Evolutionary conservation across 1,140 invertebrate genomes (phyloP).

Genomic region (Caenorhabditis latens): DNA sequence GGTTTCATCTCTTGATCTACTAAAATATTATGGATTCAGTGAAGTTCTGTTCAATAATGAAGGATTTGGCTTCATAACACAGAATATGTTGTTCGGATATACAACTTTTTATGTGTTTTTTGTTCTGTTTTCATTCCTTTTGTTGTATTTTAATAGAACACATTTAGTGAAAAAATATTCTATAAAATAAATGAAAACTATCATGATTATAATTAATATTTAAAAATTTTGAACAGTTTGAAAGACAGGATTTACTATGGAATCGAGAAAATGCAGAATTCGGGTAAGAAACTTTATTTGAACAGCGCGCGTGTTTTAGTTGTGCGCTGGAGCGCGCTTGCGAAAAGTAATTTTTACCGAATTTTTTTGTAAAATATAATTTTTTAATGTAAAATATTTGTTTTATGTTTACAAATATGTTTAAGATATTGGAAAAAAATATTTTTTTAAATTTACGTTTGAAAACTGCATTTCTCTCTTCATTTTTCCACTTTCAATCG

Average conservation of each 20-base stretch:
- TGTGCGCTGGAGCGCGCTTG: neutral
- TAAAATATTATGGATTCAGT: neutral
- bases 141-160: constrained; percentile 12
- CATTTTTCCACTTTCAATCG: too few relatives aligned
- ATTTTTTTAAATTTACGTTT: too few relatives aligned
- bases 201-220: neutral
- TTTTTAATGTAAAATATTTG: neutral
- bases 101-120: neutral
- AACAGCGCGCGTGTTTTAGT: neutral
- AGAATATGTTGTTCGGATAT: neutral
- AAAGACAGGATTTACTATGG: neutral
- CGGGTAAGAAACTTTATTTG: neutral
- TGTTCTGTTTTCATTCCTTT: neutral
- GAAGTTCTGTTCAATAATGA: neutral
- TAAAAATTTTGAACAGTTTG: neutral
- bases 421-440: too few relatives aligned
- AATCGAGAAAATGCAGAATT: too few relatives aligned
- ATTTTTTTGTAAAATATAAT: too few relatives aligned
- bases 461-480: too few relatives aligned
- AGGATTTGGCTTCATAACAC: neutral
- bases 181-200: neutral
- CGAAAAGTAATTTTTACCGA: neutral
- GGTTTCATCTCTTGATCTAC: neutral
- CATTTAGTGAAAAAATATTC: neutral
- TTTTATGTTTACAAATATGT: too few relatives aligned